Evolutionary conservation across 2,888 invertebrate species (phyloP), one percentile per base, ranked within the genome.

Genomic region (Nasonia oneida): DNA sequence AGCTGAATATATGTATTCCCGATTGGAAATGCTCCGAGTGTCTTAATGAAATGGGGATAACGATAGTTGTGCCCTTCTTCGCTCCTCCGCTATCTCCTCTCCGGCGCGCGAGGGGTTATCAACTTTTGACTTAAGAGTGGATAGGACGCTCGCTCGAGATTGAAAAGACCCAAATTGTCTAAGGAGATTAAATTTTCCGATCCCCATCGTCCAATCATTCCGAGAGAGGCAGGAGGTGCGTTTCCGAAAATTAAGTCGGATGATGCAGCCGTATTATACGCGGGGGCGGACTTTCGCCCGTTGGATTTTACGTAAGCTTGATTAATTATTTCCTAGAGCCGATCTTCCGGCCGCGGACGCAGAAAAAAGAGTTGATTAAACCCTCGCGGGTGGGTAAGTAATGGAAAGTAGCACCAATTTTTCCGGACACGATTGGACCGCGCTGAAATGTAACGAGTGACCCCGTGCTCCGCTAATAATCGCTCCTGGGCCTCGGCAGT

Each of bases 21-120:
- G 83, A 87, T 86, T 86, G 86, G 86, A 84, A 86, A 84, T 81
- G 81, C 81, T 71, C 64, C 47, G 76, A 81, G 81, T 83, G 74
- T 83, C 86, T 73, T 86, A 86, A 86, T 86, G 86, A 81, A 86
- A 86, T 81, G 86, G 86, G 81, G 77, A 83, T 86, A 83, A 83
- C 80, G 86, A 83, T 83, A 80, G 75, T 83, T 75, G 82, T 80
- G 86, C 79, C 83, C 79, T 67, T 73, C 64, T 61, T 12, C 37
- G 75, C 79, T 67, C 64, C 64, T 61, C 4, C 37, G 75, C 77
- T 83, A 53, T 57, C 42, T 77, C 77, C 12, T 14, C 42, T 29
- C 23, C 39, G 39, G 14, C 2, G 10, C 12, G 18, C 39, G 50
- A 67, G 81, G 80, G 85, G 73, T 85, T 81, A 85, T 82, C 85